Percentiles rank a stretch among this genome's conserved stretches.
These are phyloP conservation scores for Oreochromis niloticus DNA, from an alignment of 2,113 vertebrate species.

Conservation along the genomic window DNA sequence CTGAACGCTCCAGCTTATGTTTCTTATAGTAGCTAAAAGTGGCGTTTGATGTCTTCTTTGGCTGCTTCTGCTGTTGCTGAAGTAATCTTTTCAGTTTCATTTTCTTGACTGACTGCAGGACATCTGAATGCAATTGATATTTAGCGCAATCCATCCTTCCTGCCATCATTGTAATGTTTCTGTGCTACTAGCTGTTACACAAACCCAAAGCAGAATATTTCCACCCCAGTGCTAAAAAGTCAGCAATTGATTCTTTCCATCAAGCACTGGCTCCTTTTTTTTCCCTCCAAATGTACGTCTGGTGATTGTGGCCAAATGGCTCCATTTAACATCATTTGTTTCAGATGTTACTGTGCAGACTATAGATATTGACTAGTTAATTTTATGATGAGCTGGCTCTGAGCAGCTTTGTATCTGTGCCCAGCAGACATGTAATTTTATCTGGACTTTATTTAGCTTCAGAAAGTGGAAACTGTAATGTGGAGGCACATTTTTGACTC, in stretches of 20 bases:
- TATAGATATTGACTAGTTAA: not conserved
- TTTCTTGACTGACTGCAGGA: not conserved
- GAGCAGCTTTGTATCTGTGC: not conserved
- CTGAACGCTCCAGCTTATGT: not conserved
- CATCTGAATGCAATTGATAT: not conserved
- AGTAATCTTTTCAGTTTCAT: not conserved
- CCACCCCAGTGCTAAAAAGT: not conserved
- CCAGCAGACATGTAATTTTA: not conserved
- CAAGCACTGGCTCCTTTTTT: not conserved
- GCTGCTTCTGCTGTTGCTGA: not conserved
- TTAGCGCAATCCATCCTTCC: not conserved
- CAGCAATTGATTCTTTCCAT: not conserved
- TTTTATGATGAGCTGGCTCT: not conserved
- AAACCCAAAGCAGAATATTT: not conserved
- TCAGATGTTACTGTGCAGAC: not conserved
- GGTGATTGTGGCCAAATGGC: not conserved
- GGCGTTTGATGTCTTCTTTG: not conserved
- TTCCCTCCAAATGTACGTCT: not conserved
- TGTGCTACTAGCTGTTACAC: not conserved
- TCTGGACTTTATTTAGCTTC: not conserved
- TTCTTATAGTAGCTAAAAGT: not conserved
- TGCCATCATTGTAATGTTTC: not conserved
- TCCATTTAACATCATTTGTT: not conserved
- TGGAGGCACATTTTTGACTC: not conserved
- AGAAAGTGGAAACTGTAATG: not conserved